Conservation (phyloP, 2,888 invertebrate genomes). For the Ophion costatus region DNA sequence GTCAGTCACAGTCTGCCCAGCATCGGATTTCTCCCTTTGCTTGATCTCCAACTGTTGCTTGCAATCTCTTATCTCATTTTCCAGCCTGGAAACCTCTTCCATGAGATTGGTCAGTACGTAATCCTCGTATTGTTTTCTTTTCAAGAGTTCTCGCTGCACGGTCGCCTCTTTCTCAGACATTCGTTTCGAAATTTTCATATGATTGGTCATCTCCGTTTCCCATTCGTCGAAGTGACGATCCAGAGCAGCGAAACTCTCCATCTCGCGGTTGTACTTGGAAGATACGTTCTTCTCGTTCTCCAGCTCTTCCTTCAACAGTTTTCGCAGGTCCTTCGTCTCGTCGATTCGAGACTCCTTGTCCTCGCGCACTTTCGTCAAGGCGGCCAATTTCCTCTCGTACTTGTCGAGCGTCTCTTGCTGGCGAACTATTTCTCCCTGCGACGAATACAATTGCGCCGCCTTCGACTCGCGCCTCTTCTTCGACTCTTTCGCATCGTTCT, state of each 20-base stretch:
- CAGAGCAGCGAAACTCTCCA: constrained; percentile 86
- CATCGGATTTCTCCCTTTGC: constrained; percentile 86
- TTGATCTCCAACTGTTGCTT: constrained; percentile 88
- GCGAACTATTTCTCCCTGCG: constrained; percentile 86
- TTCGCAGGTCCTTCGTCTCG: constrained; percentile 84
- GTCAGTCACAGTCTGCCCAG: constrained; percentile 87
- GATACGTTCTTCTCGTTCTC: constrained; percentile 78
- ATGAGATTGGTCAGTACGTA: constrained; percentile 88
- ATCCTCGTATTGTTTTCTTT: constrained; percentile 84
- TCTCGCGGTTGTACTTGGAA: constrained; percentile 81
- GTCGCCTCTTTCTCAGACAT: constrained; percentile 86
- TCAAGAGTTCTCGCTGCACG: constrained; percentile 79
- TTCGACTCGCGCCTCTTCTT: constrained; percentile 85
- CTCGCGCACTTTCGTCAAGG: constrained; percentile 84
- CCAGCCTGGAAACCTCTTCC: constrained; percentile 89
- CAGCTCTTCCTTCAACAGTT: constrained; percentile 84
- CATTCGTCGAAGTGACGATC: constrained; percentile 86
- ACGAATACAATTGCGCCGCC: constrained; percentile 86
- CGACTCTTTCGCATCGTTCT: constrained; percentile 83
- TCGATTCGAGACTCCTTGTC: constrained; percentile 85
- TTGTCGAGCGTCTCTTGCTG: constrained; percentile 86
- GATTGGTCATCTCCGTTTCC: constrained; percentile 87
- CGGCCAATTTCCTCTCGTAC: constrained; percentile 85
- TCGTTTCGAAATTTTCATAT: constrained; percentile 87
- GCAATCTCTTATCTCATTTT: constrained; percentile 87